These are phyloP conservation scores for Martes martes DNA, from an alignment of 2,113 vertebrate species.

Conservation along the genomic window DNA sequence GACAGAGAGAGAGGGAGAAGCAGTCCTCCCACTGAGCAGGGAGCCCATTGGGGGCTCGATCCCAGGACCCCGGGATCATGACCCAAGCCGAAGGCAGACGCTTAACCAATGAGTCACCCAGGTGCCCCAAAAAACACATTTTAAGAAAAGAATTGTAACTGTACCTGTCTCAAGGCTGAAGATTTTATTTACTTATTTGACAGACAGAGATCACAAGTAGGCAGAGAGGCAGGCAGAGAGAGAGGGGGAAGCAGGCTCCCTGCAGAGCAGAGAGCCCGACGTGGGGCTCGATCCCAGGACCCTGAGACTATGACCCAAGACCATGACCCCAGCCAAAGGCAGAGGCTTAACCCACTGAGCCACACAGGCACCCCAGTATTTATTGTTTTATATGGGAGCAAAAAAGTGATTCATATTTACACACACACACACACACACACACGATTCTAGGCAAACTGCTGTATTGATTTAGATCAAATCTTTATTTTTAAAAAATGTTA, in stretches of 20 bases:
- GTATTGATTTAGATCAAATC: neutral
- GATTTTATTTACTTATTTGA: too few relatives aligned
- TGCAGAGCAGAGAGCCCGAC: too few relatives aligned
- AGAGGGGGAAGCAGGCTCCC: too few relatives aligned
- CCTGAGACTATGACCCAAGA: too few relatives aligned
- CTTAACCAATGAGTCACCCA: neutral
- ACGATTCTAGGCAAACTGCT: neutral
- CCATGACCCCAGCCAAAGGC: too few relatives aligned
- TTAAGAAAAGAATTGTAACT: neutral
- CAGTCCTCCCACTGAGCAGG: neutral
- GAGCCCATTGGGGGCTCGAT: neutral
- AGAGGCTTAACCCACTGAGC: too few relatives aligned
- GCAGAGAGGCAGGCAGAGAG: too few relatives aligned
- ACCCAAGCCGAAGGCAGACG: neutral
- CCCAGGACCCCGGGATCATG: neutral
- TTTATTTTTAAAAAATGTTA: conserved; percentile 39
- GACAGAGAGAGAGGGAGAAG: neutral
- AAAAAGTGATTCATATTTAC: neutral
- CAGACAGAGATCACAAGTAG: too few relatives aligned
- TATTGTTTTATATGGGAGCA: neutral
- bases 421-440: neutral
- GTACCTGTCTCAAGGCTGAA: neutral
- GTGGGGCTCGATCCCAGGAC: too few relatives aligned
- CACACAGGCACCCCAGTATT: neutral
- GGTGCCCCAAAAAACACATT: neutral